phyloP scores from a whole-genome alignment of 2,797 vertebrate genomes.

The Pantherophis vulpinus region DNA sequence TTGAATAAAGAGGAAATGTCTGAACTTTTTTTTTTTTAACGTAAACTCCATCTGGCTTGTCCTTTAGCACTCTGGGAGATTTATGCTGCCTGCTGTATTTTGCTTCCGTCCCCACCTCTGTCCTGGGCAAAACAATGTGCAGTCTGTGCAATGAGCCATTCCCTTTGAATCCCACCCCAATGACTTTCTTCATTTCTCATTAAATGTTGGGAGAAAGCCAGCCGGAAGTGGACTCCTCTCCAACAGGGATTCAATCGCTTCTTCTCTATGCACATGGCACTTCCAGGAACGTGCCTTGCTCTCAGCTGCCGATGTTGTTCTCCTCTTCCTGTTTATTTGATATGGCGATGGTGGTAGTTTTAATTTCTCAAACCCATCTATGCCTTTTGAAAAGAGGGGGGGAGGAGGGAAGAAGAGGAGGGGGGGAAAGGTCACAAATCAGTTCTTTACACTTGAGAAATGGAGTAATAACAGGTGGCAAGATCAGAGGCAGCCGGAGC shows the following conservation, averaged over 20 bases:
- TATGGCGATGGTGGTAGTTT: neutral
- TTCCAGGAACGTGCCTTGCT: constrained; percentile 9
- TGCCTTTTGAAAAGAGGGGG: constrained; percentile 54
- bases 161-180: constrained; percentile 7
- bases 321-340: constrained; percentile 18
- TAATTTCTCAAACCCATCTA: constrained; percentile 9
- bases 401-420: neutral
- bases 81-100: neutral
- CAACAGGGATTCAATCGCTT: constrained; percentile 46
- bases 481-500: constrained; percentile 68
- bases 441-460: constrained; percentile 65
- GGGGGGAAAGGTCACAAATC: constrained; percentile 18
- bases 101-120: constrained; percentile 8
- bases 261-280: constrained; percentile 40
- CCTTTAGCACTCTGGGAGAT: constrained; percentile 37
- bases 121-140: neutral
- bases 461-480: constrained; percentile 75
- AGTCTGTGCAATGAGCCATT: constrained; percentile 20
- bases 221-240: constrained; percentile 33
- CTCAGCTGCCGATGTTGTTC: neutral
- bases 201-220: constrained; percentile 33
- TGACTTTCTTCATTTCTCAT: constrained; percentile 31
- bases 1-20: constrained; percentile 53
- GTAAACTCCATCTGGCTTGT: constrained; percentile 49
- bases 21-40: constrained; percentile 11